Evolutionary conservation across 2,113 vertebrate genomes (phyloP).

Genomic region (Shinisaurus crocodilurus): DNA sequence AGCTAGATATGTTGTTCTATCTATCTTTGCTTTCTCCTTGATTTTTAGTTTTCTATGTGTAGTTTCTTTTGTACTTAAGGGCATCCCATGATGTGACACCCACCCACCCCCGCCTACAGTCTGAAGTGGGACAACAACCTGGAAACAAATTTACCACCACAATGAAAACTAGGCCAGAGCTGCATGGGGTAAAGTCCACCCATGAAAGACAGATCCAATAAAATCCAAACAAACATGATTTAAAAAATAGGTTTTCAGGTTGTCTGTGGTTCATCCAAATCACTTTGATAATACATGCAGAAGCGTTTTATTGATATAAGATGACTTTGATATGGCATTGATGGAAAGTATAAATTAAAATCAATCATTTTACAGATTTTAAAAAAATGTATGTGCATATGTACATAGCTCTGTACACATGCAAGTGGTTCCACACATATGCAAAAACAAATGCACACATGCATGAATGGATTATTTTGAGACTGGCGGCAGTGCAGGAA

Average conservation of each 20-base stretch:
- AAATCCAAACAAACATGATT: not conserved
- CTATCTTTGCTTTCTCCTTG: not conserved
- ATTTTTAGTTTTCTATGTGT: not conserved
- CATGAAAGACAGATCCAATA: not conserved
- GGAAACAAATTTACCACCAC: too few species aligned
- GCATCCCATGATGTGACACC: not conserved
- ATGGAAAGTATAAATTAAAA: not conserved
- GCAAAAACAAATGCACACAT: constrained; percentile 2
- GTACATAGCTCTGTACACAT: not conserved
- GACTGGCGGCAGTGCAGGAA: not conserved
- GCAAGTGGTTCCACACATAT: constrained; percentile 3
- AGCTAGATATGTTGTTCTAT: too few species aligned
- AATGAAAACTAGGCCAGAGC: not conserved
- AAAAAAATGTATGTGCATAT: not conserved
- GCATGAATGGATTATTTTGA: not conserved
- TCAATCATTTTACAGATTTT: not conserved
- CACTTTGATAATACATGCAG: not conserved
- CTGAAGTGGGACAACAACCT: too few species aligned
- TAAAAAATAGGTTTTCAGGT: not conserved
- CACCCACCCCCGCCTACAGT: too few species aligned
- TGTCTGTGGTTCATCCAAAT: not conserved
- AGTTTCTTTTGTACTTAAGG: not conserved
- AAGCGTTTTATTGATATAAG: not conserved
- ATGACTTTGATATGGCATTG: not conserved
- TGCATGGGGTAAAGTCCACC: not conserved